Evolutionary conservation across 2,888 invertebrate genomes (phyloP), one percentile per base, ranked within the genome.

Genomic region (Dione vanillae): DNA sequence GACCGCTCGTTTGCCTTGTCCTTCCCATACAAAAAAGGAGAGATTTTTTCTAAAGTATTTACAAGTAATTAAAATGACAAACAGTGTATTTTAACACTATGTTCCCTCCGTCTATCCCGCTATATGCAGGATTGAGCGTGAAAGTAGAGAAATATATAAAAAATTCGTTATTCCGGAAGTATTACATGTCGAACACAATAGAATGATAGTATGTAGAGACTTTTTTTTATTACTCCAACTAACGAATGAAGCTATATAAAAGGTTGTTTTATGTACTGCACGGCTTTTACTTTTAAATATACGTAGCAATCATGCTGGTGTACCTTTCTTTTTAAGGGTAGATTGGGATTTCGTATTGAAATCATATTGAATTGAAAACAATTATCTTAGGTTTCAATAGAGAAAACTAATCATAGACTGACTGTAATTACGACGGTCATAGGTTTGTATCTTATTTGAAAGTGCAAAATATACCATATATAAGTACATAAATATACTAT

Each of bases 181-280:
- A 43, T 14, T 67, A 47, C 37, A 16, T 9, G 14, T 40, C 56
- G 49, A 65, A 12, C 8, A 16, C 52, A 52, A 41, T 16, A n/a
- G 51, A 52, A n/a, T 51, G 65, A 16, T 65, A 52, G 65, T 41
- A 43, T 65, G 52, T 52, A 65, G 27, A 43, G 65, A 65, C 20
- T 65, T 65, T 51, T 52, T 65, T 52, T 52, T 43, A 52, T n/a
- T 41, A 43, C 45, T 27, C 19, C 11, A 41, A 65, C 61, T 61
- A 61, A 61, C 61, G 61, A 61, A 61, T 45, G 43, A 16, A 27
- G 6, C 59, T 45, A 61, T n/a, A 59, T 59, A 61, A 61, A 61
- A 43, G n/a, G 11, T n/a, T 45, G n/a, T 61, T 61, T 61, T 61
- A 45, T 45, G 3, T n/a, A 45, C 27, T 16, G 35, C 45, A 45